phyloP scores from a whole-genome alignment of 2,113 vertebrate genomes.

The Silurus meridionalis region DNA sequence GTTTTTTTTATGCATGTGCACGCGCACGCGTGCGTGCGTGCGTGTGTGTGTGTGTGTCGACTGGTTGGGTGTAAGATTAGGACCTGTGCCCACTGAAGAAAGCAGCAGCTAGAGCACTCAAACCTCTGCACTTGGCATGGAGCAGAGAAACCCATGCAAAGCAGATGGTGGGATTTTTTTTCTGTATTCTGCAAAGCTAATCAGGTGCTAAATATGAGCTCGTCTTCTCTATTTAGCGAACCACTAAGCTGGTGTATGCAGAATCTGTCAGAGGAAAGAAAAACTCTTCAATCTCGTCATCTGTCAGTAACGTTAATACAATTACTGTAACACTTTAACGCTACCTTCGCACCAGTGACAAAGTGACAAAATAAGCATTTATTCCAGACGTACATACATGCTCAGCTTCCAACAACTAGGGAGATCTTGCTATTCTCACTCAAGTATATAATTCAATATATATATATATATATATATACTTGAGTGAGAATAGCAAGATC shows the following conservation, averaged over 20 bases:
- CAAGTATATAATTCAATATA: too few species aligned
- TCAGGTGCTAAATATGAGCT: conserved; percentile 70
- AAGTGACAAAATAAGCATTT: background rate
- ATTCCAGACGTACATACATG: background rate
- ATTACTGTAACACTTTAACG: background rate
- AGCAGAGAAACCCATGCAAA: conserved; percentile 63
- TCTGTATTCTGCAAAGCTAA: conserved; percentile 61
- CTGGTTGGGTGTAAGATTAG: conserved; percentile 43
- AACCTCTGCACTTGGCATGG: conserved; percentile 61
- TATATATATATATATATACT: too few species aligned
- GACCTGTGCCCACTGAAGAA: conserved; percentile 41
- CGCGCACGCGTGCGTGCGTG: background rate
- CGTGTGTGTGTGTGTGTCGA: conserved; percentile 23
- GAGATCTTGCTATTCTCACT: too few species aligned
- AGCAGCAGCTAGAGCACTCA: conserved; percentile 28
- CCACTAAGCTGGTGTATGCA: background rate
- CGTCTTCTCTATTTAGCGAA: conserved; percentile 48
- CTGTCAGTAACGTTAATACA: background rate
- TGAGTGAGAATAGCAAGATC: too few species aligned
- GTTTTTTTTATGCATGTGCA: background rate
- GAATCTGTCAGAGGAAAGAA: conserved; percentile 4
- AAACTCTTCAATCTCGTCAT: background rate
- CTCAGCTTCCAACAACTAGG: too few species aligned
- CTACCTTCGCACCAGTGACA: background rate
- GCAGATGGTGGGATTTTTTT: conserved; percentile 64